A percentile compares a stretch with the other conserved stretches of the same genome.
phyloP scores from a whole-genome alignment of 2,113 vertebrate species.

The Myiozetetes cayanensis region DNA sequence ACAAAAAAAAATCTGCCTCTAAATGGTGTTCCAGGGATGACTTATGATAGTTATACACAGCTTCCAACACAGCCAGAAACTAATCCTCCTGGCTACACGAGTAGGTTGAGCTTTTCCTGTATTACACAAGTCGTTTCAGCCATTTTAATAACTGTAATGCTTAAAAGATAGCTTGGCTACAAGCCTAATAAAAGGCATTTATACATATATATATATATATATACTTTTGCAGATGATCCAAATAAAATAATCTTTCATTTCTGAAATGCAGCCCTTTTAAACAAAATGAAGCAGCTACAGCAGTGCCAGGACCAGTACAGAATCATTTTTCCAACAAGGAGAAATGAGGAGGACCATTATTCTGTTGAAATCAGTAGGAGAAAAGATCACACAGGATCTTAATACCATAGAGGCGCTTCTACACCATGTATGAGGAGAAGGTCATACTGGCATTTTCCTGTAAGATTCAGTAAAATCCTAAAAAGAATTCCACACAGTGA shows the following conservation, averaged over 20 bases:
- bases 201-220: not conserved
- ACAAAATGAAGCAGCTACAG: not conserved
- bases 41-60: not conserved
- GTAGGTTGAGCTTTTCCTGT: not conserved
- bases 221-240: not conserved
- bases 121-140: not conserved
- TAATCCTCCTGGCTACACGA: not conserved
- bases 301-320: not conserved
- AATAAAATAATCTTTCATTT: not conserved
- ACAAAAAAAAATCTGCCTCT: not conserved
- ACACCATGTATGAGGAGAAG: not conserved
- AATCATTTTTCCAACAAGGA: not conserved
- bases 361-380: not conserved
- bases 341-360: not conserved
- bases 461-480: not conserved
- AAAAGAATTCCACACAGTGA: not conserved
- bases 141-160: not conserved
- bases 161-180: not conserved
- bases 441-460: not conserved
- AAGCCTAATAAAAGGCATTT: not conserved
- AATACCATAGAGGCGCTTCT: not conserved
- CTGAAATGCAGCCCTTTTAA: not conserved
- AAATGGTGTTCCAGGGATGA: not conserved
- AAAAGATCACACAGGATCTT: not conserved
- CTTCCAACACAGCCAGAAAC: not conserved